phyloP scores from a whole-genome alignment of 2,113 vertebrate species.

The Hypocryptadius cinnamomeus region DNA sequence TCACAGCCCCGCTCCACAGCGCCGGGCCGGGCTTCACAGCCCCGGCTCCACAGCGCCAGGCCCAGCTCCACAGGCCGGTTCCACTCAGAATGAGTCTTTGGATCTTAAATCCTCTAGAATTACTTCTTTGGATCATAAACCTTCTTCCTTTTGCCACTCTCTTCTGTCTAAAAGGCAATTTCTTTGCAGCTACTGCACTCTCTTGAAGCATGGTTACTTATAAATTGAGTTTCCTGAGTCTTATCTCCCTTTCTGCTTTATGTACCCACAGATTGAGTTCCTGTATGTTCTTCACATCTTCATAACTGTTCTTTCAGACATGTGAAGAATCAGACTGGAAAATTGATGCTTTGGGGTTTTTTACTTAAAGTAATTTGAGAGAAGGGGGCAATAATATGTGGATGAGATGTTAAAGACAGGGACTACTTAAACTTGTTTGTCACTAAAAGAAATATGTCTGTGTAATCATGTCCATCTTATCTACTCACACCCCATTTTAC shows the following conservation, averaged over 20 bases:
- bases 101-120: background rate
- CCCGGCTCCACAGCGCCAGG: background rate
- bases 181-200: background rate
- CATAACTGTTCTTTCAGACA: background rate
- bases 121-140: background rate
- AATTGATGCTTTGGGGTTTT: background rate
- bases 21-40: background rate
- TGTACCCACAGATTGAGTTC: fast-evolving
- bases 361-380: background rate
- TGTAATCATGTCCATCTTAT: background rate
- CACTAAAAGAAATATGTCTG: background rate
- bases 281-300: background rate
- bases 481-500: background rate
- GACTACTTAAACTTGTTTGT: background rate
- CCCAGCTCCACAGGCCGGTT: background rate
- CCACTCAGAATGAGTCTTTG: background rate
- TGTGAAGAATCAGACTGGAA: background rate
- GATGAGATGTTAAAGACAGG: background rate
- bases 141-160: background rate
- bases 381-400: fast-evolving
- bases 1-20: background rate
- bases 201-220: fast-evolving
- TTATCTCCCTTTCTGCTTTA: background rate
- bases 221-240: too few species aligned
- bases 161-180: background rate